Evolutionary conservation across 1,140 invertebrate genomes (phyloP).

Genomic region (Bombus confusus): DNA sequence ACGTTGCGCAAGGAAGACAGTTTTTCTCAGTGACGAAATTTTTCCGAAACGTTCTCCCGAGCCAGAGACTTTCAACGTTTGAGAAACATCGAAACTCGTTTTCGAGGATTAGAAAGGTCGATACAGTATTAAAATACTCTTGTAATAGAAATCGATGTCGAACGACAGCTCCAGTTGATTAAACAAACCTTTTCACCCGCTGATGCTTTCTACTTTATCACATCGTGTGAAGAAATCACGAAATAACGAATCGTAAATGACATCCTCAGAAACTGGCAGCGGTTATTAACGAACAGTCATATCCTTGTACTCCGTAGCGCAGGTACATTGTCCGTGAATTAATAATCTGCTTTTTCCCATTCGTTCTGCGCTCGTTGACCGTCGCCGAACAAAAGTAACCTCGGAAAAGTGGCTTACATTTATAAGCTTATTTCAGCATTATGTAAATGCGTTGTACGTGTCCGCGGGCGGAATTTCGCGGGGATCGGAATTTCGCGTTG

Average conservation of each 20-base stretch:
- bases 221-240: neutral
- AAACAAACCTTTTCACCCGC: no score
- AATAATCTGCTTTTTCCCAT: neutral
- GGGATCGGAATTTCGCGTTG: constrained; percentile 31
- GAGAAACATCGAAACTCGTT: no score
- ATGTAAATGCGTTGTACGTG: constrained; percentile 23
- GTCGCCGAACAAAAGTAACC: neutral
- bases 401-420: constrained; percentile 35
- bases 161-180: no score
- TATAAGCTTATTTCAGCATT: constrained; percentile 16
- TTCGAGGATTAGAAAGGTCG: no score
- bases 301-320: neutral
- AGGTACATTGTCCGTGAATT: neutral
- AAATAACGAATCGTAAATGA: neutral
- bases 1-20: neutral
- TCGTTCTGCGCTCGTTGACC: neutral
- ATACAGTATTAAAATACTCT: no score
- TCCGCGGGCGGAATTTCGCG: neutral
- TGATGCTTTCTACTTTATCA: neutral
- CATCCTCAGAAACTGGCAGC: neutral
- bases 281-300: neutral
- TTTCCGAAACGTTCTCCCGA: no score
- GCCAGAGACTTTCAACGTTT: neutral
- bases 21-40: neutral
- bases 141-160: no score